These are phyloP conservation scores for Gisinianus flammeolus DNA, from an alignment of 2,888 invertebrate genomes.

Conservation along the genomic window DNA sequence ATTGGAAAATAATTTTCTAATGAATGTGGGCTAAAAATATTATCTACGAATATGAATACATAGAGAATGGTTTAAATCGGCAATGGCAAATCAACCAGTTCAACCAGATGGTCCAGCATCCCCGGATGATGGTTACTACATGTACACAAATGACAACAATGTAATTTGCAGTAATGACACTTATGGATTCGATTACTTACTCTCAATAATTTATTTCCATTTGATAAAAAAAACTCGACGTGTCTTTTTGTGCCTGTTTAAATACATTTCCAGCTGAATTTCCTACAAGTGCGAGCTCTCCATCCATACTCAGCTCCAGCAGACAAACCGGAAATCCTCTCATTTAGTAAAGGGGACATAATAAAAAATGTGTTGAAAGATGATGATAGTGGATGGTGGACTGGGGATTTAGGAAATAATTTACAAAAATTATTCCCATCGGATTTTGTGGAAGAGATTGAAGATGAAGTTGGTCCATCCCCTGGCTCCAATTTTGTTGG, in stretches of 20 bases:
- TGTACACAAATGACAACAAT: too few relatives aligned
- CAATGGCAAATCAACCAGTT: too few relatives aligned
- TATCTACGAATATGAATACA: neutral
- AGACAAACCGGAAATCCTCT: slow-evolving; percentile 78
- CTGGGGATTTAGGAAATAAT: slow-evolving; percentile 29
- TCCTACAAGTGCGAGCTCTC: too few relatives aligned
- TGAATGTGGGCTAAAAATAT: neutral
- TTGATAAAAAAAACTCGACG: too few relatives aligned
- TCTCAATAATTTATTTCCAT: too few relatives aligned
- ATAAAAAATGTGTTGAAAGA: slow-evolving; percentile 92
- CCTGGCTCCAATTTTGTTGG: slow-evolving; percentile 63
- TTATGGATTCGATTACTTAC: too few relatives aligned
- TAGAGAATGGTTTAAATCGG: too few relatives aligned
- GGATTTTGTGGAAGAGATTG: slow-evolving; percentile 78
- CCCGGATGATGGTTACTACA: too few relatives aligned
- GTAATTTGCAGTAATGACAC: too few relatives aligned
- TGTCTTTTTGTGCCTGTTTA: too few relatives aligned
- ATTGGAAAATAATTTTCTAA: neutral
- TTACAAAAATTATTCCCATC: slow-evolving; percentile 67
- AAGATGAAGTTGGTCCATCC: slow-evolving; percentile 69
- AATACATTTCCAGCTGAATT: too few relatives aligned
- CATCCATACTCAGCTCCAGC: slow-evolving; percentile 75
- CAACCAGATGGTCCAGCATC: too few relatives aligned
- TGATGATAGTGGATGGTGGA: slow-evolving; percentile 64
- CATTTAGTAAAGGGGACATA: slow-evolving; percentile 92